Evolutionary conservation across 2,888 invertebrate species (phyloP).

Genomic region (Neria commutata): DNA sequence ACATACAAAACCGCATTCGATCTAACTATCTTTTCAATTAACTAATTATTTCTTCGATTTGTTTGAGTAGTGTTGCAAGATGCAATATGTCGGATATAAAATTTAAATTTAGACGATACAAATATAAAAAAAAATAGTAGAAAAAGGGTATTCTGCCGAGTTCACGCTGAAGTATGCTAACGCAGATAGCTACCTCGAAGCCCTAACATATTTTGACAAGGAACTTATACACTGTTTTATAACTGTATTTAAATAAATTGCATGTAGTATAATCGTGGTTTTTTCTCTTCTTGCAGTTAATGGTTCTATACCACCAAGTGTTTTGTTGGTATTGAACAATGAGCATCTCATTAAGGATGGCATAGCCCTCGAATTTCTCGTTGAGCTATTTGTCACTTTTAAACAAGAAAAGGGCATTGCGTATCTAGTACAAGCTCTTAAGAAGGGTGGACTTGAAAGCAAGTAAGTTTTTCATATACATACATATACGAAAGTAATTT

Average conservation of each 20-base stretch:
- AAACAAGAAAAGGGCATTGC: conserved; percentile 88
- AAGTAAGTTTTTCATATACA: conserved; percentile 59
- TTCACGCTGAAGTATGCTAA: neutral
- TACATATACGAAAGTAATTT: neutral
- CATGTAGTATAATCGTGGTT: conserved; percentile 4
- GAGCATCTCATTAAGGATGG: conserved; percentile 95
- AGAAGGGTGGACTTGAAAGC: conserved; percentile 82
- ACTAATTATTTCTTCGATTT: too few relatives aligned
- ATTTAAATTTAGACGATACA: too few relatives aligned
- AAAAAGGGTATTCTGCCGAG: neutral
- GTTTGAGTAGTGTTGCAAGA: too few relatives aligned
- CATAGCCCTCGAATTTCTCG: conserved; percentile 91
- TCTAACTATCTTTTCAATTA: too few relatives aligned
- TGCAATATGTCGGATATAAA: too few relatives aligned
- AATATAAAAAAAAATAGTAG: too few relatives aligned
- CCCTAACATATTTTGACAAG: too few relatives aligned
- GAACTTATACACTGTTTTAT: too few relatives aligned
- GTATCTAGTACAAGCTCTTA: conserved; percentile 84
- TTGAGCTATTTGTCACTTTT: conserved; percentile 90
- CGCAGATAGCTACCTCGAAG: too few relatives aligned
- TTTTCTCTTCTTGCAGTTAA: conserved; percentile 66
- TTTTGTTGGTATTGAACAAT: conserved; percentile 85
- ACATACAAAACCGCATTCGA: too few relatives aligned
- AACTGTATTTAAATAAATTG: too few relatives aligned
- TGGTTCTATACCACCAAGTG: conserved; percentile 87